Conservation (phyloP, 2,797 vertebrate genomes). For the Vultur gryphus region DNA sequence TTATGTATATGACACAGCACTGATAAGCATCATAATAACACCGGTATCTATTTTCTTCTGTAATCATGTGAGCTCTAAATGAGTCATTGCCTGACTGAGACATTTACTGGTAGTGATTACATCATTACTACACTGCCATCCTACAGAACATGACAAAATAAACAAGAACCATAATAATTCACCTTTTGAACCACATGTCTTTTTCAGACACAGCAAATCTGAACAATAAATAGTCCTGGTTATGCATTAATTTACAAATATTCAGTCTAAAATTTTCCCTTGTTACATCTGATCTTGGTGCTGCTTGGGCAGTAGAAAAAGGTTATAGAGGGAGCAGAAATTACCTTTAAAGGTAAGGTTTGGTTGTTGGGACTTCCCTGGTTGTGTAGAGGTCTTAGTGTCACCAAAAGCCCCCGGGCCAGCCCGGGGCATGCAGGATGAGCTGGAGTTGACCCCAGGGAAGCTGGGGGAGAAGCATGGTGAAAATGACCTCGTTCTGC, state of each 20-base stretch:
- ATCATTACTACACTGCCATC: not conserved
- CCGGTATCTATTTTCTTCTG: not conserved
- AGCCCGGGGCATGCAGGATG: not conserved
- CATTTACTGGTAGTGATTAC: not conserved
- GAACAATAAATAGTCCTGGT: not conserved
- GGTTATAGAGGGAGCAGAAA: not conserved
- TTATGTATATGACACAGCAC: not conserved
- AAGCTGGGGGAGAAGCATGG: not conserved
- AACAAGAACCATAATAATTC: not conserved
- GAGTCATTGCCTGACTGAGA: not conserved
- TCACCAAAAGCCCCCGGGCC: accelerated
- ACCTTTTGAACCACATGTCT: not conserved
- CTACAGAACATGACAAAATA: not conserved
- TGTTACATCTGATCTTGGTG: not conserved
- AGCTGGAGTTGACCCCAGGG: not conserved
- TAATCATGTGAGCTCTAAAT: not conserved
- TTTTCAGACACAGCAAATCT: not conserved
- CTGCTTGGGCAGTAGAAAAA: not conserved
- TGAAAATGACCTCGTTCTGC: not conserved
- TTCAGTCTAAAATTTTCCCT: not conserved
- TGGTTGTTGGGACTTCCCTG: not conserved
- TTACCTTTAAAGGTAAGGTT: not conserved
- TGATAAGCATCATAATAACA: not conserved
- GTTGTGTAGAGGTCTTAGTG: not conserved
- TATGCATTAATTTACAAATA: not conserved